Evolutionary conservation across 2,888 invertebrate genomes (phyloP).

Genomic region (Chymomyza fuscimana): DNA sequence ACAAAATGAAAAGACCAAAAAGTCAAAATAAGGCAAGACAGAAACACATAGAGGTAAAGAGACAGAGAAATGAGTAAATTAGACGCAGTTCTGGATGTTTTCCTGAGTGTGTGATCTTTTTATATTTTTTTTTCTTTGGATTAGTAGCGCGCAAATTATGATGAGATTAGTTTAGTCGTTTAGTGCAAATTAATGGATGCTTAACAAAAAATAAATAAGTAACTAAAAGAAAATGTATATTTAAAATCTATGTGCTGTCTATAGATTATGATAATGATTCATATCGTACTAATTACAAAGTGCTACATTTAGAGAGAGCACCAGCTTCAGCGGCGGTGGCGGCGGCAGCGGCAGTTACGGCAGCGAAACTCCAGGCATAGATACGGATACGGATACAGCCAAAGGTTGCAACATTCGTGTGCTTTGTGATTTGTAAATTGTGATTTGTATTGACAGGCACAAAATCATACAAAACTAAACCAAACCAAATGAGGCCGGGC

Average conservation of each 20-base stretch:
- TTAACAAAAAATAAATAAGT: not conserved
- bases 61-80: slow-evolving; percentile 36
- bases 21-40: slow-evolving; percentile 11
- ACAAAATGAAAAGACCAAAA: slow-evolving; percentile 24
- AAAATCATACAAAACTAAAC: not conserved
- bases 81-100: slow-evolving; percentile 14
- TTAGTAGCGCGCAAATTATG: slow-evolving; percentile 61
- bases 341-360: slow-evolving; percentile 22
- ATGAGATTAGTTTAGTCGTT: slow-evolving; percentile 41
- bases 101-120: slow-evolving; percentile 9
- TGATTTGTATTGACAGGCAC: not conserved
- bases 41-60: slow-evolving; percentile 26
- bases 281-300: slow-evolving; percentile 24
- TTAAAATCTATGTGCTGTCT: not conserved
- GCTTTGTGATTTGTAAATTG: not conserved
- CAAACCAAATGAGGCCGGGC: slow-evolving; percentile 3
- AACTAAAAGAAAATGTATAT: not conserved
- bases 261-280: not conserved
- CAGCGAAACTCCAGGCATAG: not conserved
- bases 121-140: not conserved
- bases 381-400: slow-evolving; percentile 27
- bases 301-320: slow-evolving; percentile 25
- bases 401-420: slow-evolving; percentile 13
- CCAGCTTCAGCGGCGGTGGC: slow-evolving; percentile 37
- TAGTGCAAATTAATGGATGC: not conserved